Evolutionary conservation across 2,113 vertebrate species (phyloP).

Genomic region (Colossoma macropomum): DNA sequence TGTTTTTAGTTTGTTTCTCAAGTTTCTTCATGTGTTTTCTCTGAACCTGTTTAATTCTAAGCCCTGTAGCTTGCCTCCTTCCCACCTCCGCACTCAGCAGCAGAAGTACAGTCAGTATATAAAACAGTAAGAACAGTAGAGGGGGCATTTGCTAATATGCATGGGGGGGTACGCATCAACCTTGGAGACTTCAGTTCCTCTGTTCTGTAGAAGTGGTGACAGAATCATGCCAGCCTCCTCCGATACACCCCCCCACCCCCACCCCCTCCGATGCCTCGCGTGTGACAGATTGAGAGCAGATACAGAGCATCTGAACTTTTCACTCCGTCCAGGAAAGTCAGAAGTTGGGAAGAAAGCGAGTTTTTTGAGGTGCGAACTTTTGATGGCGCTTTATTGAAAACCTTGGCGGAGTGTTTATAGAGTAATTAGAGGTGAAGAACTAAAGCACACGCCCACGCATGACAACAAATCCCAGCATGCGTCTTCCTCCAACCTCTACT

Average conservation of each 20-base stretch:
- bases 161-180: background rate
- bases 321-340: conserved; percentile 64
- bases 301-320: conserved; percentile 72
- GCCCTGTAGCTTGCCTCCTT: background rate
- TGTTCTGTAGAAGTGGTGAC: conserved; percentile 12
- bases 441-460: conserved; percentile 24
- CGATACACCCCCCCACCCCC: background rate
- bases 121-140: background rate
- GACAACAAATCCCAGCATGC: conserved; percentile 23
- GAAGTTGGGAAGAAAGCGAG: conserved; percentile 54
- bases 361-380: conserved; percentile 7
- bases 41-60: background rate
- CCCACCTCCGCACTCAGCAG: background rate
- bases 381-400: conserved; percentile 37
- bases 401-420: conserved; percentile 23
- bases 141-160: conserved; percentile 8
- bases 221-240: conserved; percentile 1
- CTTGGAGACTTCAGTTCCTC: background rate
- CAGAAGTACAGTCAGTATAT: background rate
- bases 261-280: background rate
- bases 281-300: conserved; percentile 79
- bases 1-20: background rate
- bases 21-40: background rate
- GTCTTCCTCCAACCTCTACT: background rate
- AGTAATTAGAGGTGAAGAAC: conserved; percentile 29